phyloP scores from a whole-genome alignment of 2,113 vertebrate genomes.

The Myrmophylax atrothorax region DNA sequence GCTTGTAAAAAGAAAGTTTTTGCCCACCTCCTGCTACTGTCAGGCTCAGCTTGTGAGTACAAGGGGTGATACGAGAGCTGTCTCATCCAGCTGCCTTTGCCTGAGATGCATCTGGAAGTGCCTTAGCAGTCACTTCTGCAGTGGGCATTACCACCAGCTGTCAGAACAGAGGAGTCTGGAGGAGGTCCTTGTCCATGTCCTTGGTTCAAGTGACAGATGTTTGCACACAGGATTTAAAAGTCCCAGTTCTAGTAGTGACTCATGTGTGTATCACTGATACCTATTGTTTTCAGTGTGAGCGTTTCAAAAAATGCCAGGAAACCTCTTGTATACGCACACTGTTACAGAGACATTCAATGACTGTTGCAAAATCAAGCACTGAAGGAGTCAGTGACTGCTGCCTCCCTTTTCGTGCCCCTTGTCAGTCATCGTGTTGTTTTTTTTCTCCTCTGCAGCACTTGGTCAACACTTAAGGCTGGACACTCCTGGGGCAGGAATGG shows the following conservation, averaged over 20 bases:
- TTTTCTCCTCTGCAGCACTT: not conserved
- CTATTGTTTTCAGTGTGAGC: not conserved
- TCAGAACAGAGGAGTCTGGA: not conserved
- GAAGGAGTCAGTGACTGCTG: not conserved
- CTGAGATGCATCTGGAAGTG: not conserved
- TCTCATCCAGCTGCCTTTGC: not conserved
- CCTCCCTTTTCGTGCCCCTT: not conserved
- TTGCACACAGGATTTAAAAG: not conserved
- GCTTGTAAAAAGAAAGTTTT: not conserved
- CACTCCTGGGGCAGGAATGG: not conserved
- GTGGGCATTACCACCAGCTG: not conserved
- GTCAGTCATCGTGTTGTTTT: not conserved
- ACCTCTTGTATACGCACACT: not conserved
- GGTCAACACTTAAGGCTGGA: not conserved
- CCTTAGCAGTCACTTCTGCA: not conserved
- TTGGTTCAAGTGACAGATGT: not conserved
- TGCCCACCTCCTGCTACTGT: not conserved
- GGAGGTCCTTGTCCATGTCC: not conserved
- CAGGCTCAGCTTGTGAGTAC: not conserved
- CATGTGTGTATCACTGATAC: rapidly evolving
- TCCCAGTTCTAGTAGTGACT: not conserved
- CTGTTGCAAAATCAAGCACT: not conserved
- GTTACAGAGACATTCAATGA: not conserved
- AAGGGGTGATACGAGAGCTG: not conserved
- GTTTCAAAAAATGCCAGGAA: not conserved